Evolutionary conservation across 2,113 vertebrate species (phyloP).

Genomic region (Sylvietta virens): DNA sequence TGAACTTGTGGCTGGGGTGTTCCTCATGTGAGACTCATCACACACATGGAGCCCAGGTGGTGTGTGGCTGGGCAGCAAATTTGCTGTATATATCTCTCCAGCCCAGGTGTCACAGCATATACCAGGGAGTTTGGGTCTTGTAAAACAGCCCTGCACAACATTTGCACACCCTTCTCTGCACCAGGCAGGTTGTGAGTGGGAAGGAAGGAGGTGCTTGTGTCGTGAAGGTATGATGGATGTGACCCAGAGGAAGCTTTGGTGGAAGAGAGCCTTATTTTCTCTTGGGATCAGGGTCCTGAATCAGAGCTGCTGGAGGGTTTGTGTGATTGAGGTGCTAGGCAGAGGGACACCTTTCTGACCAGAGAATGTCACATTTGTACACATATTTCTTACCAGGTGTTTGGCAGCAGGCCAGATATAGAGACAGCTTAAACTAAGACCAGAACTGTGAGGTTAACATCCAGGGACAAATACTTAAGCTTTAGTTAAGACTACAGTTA

Average conservation of each 20-base stretch:
- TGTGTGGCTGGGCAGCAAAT: neutral
- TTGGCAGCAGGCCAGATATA: neutral
- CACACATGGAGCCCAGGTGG: neutral
- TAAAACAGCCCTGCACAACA: neutral
- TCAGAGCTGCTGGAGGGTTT: neutral
- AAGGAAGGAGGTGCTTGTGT: neutral
- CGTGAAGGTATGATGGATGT: neutral
- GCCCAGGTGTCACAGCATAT: neutral
- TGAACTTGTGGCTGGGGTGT: neutral
- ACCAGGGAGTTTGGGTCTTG: neutral
- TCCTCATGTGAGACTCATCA: neutral
- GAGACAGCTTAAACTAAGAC: neutral
- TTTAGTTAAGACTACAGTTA: neutral
- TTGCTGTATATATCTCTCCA: neutral
- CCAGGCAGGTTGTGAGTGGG: neutral
- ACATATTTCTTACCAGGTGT: neutral
- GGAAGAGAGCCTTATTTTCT: neutral
- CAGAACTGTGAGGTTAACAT: neutral
- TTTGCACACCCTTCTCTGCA: neutral
- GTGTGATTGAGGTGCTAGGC: neutral
- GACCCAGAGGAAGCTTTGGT: neutral
- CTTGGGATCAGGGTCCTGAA: neutral
- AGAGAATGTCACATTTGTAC: neutral
- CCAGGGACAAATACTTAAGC: neutral
- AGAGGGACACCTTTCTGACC: neutral